These are phyloP conservation scores for Stichodactyla helianthus DNA, from an alignment of 64 coral and sea anemone species.

Conservation along the genomic window DNA sequence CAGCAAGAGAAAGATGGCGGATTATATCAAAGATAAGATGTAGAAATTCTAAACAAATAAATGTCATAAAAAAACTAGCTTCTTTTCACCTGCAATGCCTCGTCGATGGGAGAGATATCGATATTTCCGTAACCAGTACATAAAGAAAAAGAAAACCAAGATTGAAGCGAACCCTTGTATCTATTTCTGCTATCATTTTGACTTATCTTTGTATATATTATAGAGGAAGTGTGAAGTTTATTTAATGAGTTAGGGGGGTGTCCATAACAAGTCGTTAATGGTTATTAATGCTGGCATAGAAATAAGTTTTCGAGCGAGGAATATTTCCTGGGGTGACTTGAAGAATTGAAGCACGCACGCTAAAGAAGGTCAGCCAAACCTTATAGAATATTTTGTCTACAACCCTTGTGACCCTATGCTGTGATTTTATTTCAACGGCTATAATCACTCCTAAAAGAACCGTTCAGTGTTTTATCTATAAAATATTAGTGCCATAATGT, in stretches of 20 bases:
- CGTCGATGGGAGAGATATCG: not conserved
- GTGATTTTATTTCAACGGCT: not conserved
- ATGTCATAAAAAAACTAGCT: not conserved
- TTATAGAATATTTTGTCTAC: not conserved
- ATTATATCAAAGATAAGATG: not conserved
- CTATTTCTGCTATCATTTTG: not conserved
- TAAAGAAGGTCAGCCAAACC: not conserved
- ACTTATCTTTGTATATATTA: not conserved
- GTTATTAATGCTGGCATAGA: not conserved
- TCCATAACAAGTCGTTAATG: not conserved
- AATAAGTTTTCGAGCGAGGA: not conserved
- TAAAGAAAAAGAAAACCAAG: not conserved
- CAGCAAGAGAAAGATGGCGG: not conserved
- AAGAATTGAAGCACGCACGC: not conserved
- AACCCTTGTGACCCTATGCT: not conserved
- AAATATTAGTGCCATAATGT: not conserved
- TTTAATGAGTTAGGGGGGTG: not conserved
- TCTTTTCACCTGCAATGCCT: not conserved
- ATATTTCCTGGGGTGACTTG: not conserved
- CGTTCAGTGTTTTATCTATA: not conserved
- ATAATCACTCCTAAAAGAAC: not conserved
- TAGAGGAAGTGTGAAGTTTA: not conserved
- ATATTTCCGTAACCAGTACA: slow-evolving; percentile 8
- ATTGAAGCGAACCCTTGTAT: not conserved
- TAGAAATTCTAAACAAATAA: not conserved